Evolutionary conservation across 2,888 invertebrate genomes (phyloP).

Genomic region (Cantharis rufa): DNA sequence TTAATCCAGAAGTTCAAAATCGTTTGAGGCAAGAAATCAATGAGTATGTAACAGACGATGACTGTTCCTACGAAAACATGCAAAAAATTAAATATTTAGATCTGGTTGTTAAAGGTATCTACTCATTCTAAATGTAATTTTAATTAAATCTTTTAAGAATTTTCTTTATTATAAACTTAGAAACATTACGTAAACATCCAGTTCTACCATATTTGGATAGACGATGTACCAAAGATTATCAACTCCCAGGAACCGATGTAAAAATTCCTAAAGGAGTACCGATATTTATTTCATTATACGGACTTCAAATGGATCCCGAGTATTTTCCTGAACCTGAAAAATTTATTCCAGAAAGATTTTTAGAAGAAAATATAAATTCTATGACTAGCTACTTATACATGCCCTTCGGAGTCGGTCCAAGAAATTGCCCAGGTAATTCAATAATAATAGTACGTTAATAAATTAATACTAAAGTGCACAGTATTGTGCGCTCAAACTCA

Average conservation of each 20-base stretch:
- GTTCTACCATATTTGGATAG: constrained; percentile 47
- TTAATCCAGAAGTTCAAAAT: constrained; percentile 55
- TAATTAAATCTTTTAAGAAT: background rate
- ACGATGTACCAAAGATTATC: constrained; percentile 42
- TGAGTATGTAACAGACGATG: constrained; percentile 43
- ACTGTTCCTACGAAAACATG: constrained; percentile 54
- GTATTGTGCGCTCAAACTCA: too few species aligned
- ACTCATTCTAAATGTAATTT: constrained; percentile 16
- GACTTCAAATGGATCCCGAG: constrained; percentile 48
- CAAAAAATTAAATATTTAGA: constrained; percentile 59
- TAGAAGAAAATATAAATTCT: constrained; percentile 36
- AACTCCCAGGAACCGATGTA: constrained; percentile 39
- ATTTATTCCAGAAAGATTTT: constrained; percentile 53
- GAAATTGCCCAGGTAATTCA: constrained; percentile 35
- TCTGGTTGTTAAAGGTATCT: constrained; percentile 57
- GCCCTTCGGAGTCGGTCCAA: constrained; percentile 38
- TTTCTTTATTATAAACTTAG: constrained; percentile 37
- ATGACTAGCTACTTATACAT: constrained; percentile 32
- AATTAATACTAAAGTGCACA: too few species aligned
- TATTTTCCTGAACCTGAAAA: constrained; percentile 51
- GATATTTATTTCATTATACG: constrained; percentile 47
- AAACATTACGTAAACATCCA: constrained; percentile 55
- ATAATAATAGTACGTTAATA: too few species aligned
- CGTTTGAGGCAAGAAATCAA: constrained; percentile 56
- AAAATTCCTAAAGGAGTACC: constrained; percentile 47